phyloP scores from a whole-genome alignment of 30 jellyfish, hydroid and myxozoan genomes.

The Nemopilema nomurai region DNA sequence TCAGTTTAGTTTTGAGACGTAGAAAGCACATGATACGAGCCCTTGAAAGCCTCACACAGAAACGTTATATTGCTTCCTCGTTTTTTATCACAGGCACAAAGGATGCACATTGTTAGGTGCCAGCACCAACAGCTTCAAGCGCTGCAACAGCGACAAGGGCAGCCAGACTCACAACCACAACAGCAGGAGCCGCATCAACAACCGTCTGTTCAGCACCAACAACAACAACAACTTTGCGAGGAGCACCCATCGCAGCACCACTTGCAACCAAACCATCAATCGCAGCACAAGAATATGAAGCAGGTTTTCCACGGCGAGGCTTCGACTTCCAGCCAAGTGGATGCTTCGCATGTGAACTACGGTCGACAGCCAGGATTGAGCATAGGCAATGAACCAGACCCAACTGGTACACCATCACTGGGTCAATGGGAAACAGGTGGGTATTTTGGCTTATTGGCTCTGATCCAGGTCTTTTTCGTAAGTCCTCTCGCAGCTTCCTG shows the following conservation, averaged over 20 bases:
- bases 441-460: background rate
- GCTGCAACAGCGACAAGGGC: conserved; percentile 27
- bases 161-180: conserved; percentile 20
- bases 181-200: conserved; percentile 13
- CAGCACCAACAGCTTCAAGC: conserved; percentile 62
- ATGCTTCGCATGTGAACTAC: background rate
- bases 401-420: background rate
- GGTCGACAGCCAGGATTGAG: background rate
- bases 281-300: conserved; percentile 2
- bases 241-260: background rate
- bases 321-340: background rate
- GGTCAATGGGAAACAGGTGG: conserved; percentile 29
- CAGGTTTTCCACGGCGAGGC: background rate
- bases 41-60: background rate
- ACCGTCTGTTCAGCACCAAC: background rate
- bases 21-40: background rate
- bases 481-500: too few relatives aligned
- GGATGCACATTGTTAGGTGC: conserved; percentile 46
- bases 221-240: conserved; percentile 25
- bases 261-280: conserved; percentile 4
- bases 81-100: conserved; percentile 44
- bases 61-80: background rate
- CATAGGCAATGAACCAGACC: background rate
- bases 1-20: background rate
- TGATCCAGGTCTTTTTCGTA: background rate